Evolutionary conservation across 2,797 vertebrate genomes (phyloP).

Genomic region (Catostomus latipinnis): DNA sequence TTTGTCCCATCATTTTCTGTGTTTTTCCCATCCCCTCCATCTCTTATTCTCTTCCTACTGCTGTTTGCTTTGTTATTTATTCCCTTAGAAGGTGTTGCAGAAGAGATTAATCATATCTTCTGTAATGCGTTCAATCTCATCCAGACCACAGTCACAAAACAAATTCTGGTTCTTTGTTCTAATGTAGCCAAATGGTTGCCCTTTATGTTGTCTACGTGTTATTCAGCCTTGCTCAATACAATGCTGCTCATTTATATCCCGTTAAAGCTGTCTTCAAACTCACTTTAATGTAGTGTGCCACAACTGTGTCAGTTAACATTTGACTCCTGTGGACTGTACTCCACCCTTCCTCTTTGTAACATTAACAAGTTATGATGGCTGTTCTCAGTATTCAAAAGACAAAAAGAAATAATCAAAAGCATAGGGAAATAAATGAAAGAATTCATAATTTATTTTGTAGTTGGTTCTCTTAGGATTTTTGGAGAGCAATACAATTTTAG

Average conservation of each 20-base stretch:
- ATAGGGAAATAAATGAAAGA: slow-evolving; percentile 17
- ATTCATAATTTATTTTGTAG: slow-evolving; percentile 38
- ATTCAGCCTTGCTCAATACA: slow-evolving; percentile 2
- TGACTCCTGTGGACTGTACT: neutral
- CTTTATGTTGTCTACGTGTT: slow-evolving; percentile 24
- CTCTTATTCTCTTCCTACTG: neutral
- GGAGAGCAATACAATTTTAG: neutral
- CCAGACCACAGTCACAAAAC: slow-evolving; percentile 20
- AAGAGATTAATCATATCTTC: slow-evolving; percentile 30
- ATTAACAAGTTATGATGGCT: slow-evolving; percentile 33
- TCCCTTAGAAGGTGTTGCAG: neutral
- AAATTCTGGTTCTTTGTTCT: slow-evolving; percentile 40
- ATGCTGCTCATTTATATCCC: neutral
- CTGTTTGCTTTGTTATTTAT: neutral
- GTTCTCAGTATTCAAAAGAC: slow-evolving; percentile 10
- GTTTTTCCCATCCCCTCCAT: neutral
- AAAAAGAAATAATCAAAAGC: slow-evolving; percentile 19
- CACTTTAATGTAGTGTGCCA: neutral
- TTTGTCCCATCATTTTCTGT: neutral
- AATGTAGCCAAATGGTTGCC: slow-evolving; percentile 31
- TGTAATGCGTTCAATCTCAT: slow-evolving; percentile 16
- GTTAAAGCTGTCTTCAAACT: neutral
- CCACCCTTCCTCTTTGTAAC: slow-evolving; percentile 15
- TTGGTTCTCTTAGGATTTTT: slow-evolving; percentile 21
- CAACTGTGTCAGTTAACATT: slow-evolving; percentile 3